These are phyloP conservation scores for Sturnus vulgaris DNA, from an alignment of 2,113 vertebrate species.

Conservation along the genomic window DNA sequence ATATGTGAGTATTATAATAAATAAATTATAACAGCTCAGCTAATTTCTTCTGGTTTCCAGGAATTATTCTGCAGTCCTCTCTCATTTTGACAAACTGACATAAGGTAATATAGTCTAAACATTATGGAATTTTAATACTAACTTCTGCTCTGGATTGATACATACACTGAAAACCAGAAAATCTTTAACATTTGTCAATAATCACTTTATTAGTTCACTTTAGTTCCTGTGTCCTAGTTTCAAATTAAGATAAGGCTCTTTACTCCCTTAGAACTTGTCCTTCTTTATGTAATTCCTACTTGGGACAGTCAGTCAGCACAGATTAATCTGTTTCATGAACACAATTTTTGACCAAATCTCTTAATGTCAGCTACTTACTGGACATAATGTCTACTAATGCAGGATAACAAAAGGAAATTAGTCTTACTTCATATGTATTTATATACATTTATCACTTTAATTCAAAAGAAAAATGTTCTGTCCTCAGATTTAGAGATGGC, in stretches of 20 bases:
- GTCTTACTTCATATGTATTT: background rate
- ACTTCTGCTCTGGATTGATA: background rate
- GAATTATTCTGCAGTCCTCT: background rate
- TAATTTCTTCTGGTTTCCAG: background rate
- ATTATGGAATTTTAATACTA: background rate
- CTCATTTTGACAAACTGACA: background rate
- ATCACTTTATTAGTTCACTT: background rate
- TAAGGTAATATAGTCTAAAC: background rate
- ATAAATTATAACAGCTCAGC: background rate
- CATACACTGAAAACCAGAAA: background rate
- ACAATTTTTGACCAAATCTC: background rate
- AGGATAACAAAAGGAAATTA: background rate
- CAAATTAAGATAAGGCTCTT: background rate
- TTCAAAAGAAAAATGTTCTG: background rate
- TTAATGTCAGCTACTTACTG: background rate
- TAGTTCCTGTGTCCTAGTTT: background rate
- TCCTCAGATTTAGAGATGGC: background rate
- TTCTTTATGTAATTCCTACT: background rate
- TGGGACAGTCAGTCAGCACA: background rate
- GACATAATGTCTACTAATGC: background rate
- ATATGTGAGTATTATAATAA: background rate
- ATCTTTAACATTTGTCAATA: background rate
- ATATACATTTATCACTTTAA: background rate
- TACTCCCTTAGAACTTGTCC: background rate
- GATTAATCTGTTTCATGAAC: background rate